phyloP scores from a whole-genome alignment of 2,888 invertebrate species.

The Fabriciana adippe region DNA sequence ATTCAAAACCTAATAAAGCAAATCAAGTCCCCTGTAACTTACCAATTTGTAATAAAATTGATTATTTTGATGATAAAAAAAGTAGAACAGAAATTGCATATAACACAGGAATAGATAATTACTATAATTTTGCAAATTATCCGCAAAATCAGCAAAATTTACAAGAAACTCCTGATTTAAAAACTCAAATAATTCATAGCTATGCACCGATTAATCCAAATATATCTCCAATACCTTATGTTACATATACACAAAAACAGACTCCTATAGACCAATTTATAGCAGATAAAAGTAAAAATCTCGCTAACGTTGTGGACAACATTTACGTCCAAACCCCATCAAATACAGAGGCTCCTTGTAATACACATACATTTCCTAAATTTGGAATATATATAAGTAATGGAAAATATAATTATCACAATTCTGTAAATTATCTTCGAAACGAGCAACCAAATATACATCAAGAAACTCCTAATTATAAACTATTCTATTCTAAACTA shows the following conservation, averaged over 20 bases:
- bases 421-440: no score
- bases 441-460: no score
- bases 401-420: no score
- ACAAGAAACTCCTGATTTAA: not conserved
- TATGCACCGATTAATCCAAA: not conserved
- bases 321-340: no score
- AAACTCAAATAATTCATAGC: not conserved
- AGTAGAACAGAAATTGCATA: not conserved
- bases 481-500: no score
- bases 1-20: not conserved
- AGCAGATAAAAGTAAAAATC: no score
- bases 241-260: not conserved
- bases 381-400: no score
- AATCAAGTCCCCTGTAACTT: not conserved
- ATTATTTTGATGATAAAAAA: slow-evolving; percentile 2
- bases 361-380: no score
- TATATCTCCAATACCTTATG: not conserved
- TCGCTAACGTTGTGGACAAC: no score
- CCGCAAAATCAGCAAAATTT: not conserved
- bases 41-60: not conserved
- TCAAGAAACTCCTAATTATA: no score
- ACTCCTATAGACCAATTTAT: no score
- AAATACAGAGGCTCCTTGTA: no score
- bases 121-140: not conserved
- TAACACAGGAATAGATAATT: not conserved